Evolutionary conservation across 1,140 invertebrate species (phyloP), one percentile per base, ranked within the genome.

Genomic region (Leptopilina boulardi): DNA sequence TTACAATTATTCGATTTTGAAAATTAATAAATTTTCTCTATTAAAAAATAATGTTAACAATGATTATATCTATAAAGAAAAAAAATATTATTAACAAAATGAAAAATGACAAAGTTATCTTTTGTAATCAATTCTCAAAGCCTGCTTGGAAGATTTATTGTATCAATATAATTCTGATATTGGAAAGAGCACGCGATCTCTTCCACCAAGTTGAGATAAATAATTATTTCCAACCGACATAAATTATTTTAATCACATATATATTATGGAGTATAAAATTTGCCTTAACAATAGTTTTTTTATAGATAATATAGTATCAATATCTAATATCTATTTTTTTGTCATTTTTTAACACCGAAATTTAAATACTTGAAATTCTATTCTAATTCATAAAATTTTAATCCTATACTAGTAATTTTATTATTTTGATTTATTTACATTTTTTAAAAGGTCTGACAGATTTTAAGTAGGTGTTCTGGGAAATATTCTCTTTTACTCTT

Each of bases 91-190:
- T 18, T 51, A 51, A 51, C 15, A 18, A 18, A 18, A 51, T 51
- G 18, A 51, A 18, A 51, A 51, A 51, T 51, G 47, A 51, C 47
- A 51, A 51, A 51, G 47, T 51, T 51, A 44, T n/a, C 11, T 44
- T 44, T 44, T n/a, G 47, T 51, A 51, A 51, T 51, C 15, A 51
- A 51, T 51, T 51, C n/a, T 6, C 15, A 66, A 8, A 10, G 21
- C 56, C 13, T 26, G 56, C 9, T 30, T 30, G 3, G 23, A 66
- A 66, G 56, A 66, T 66, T 66, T 66, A 66, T 66, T 13, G 23
- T 30, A n/a, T 66, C 56, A 23, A 66, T 66, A 26, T 66, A 66
- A 30, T 26, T 10, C 23, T 66, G 56, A 26, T 66, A 66, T 66
- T 30, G 56, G 11, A 66, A 26, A 66, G 13, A 21, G 56, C 23